Percentiles rank a stretch among this genome's conserved stretches.
phyloP scores from a whole-genome alignment of 2,888 invertebrate species.

The Argyresthia albistria region DNA sequence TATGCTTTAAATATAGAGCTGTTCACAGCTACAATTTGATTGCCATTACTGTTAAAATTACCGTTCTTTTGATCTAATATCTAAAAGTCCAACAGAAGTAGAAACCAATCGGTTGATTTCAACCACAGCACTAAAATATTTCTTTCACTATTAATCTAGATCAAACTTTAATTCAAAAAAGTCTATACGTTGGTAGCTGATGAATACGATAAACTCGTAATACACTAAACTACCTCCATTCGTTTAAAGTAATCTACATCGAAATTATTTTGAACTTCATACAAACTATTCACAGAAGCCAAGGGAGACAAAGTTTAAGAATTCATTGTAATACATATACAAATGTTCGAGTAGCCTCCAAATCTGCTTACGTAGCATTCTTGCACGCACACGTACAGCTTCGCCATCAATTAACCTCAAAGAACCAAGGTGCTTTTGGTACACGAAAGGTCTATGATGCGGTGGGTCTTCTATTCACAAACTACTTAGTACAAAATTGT shows the following conservation, averaged over 20 bases:
- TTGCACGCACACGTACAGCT: constrained; percentile 47
- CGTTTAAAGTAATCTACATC: too few relatives aligned
- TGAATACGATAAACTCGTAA: too few relatives aligned
- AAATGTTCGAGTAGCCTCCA: constrained; percentile 15
- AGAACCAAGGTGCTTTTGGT: constrained; percentile 21
- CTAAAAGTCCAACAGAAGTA: neutral
- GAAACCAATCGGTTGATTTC: neutral
- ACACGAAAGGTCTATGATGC: constrained; percentile 26
- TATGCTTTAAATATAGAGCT: neutral
- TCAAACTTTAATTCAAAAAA: too few relatives aligned
- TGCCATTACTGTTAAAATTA: neutral
- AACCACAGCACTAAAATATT: neutral
- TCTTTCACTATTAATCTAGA: neutral
- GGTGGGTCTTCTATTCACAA: constrained; percentile 15
- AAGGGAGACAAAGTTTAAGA: neutral
- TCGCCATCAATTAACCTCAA: constrained; percentile 49
- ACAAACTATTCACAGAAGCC: too few relatives aligned
- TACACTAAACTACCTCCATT: too few relatives aligned
- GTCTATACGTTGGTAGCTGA: too few relatives aligned
- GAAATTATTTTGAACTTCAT: too few relatives aligned
- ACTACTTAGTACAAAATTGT: neutral
- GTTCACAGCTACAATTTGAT: neutral
- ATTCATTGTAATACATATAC: neutral
- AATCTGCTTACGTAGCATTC: constrained; percentile 58
- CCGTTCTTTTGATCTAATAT: neutral